Percentiles rank a stretch among this genome's conserved stretches.
These are phyloP conservation scores for Oryzias javanicus DNA, from an alignment of 2,113 vertebrate species.

Conservation along the genomic window DNA sequence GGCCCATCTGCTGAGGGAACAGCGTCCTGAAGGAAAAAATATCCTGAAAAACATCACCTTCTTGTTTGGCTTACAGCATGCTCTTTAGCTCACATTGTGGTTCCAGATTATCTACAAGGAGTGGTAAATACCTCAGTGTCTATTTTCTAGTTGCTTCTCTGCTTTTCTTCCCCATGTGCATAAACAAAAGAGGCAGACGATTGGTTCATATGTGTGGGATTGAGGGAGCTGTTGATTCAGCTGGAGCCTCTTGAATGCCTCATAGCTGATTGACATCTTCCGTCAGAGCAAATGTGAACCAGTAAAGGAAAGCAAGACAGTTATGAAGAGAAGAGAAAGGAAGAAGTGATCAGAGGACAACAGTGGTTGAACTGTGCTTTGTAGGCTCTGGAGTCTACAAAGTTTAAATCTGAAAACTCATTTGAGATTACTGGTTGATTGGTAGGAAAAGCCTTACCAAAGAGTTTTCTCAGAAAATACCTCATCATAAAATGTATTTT, in stretches of 20 bases:
- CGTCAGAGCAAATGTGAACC: conserved; percentile 75
- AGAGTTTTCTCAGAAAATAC: too few relatives aligned
- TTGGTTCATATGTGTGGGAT: conserved; percentile 16
- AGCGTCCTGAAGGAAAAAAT: conserved; percentile 14
- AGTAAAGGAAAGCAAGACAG: conserved; percentile 43
- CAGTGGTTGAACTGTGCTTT: conserved; percentile 56
- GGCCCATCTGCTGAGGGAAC: conserved; percentile 31
- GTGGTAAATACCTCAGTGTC: conserved; percentile 31
- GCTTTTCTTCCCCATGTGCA: conserved; percentile 10
- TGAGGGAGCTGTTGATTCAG: conserved; percentile 71
- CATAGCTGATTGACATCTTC: conserved; percentile 73
- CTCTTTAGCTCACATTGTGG: conserved; percentile 6
- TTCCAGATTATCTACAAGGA: conserved; percentile 25
- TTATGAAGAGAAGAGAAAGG: not conserved
- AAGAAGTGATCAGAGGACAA: conserved; percentile 29
- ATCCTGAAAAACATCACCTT: conserved; percentile 16
- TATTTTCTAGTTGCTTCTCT: conserved; percentile 28
- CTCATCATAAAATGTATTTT: too few relatives aligned
- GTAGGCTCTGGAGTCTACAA: conserved; percentile 21
- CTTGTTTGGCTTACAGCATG: conserved; percentile 31
- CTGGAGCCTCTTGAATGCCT: conserved; percentile 64
- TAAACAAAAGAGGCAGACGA: conserved; percentile 11
- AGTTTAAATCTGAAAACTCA: conserved; percentile 54
- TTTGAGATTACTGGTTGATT: conserved; percentile 19
- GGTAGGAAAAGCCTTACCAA: too few relatives aligned